Evolutionary conservation across 2,888 invertebrate genomes (phyloP), one percentile per base, ranked within the genome.

Genomic region (Adineta ricciae): DNA sequence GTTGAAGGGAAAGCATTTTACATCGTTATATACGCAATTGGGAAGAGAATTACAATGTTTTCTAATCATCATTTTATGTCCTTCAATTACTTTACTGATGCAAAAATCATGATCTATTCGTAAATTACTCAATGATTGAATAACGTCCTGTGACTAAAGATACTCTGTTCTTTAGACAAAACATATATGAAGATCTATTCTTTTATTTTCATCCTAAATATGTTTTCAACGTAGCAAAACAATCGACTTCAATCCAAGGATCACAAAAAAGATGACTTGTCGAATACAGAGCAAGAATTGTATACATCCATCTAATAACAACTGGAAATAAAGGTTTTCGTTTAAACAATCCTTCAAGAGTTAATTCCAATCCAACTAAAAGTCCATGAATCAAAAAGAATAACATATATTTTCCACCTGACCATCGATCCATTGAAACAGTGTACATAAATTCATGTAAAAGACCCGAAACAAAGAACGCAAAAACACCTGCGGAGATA

Each of bases 371-470:
- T 41, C 41, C 78, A n/a, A 78, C 41, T 24, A 78, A 78, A 4
- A 41, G 24, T 7, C 41, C 78, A 78, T 78, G 41, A 19, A 78
- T 41, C 8, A 78, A 24, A 41, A 78, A 78, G n/a, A 78, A 78
- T 16, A 41, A 21, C 41, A 78, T 24, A 24, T 41, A 36, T 78
- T 41, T 78, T 41, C 78, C 78, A 32, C 64, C 64, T 3, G 78
- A 78, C 38, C 21, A 78, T 78, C 41, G 38, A 78, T 78, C 16
- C 38, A 41, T 78, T 78, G 78, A 24, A 41, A 78, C 78, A 24
- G 78, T 78, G 41, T 78, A 41, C 78, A 78, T 78, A 78, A 78
- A 78, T 78, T 78, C 78, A 78, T 78, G 78, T 78, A 78, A 78
- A 41, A 78, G 41, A 78, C 78, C 78, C 2, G 41, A 41, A 7